Conservation (phyloP, 64 coral and sea anemone genomes). For the Dendronephthya gigantea region DNA sequence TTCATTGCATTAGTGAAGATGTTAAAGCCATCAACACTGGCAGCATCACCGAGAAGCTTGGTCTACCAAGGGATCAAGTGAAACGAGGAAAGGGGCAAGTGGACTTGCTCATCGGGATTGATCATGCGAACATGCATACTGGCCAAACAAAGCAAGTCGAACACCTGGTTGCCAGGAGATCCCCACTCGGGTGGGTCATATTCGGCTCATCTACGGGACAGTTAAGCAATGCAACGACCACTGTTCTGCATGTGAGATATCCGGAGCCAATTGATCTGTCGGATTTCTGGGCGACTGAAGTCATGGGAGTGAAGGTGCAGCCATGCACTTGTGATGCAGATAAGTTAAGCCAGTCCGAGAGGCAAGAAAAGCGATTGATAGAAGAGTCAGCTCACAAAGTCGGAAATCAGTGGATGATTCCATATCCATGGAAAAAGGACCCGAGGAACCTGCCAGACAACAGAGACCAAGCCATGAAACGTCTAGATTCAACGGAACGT, state of each 20-base stretch:
- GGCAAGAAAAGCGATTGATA: conserved; percentile 38
- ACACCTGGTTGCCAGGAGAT: conserved; percentile 23
- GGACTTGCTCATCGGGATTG: conserved; percentile 29
- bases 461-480: conserved; percentile 29
- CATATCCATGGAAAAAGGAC: conserved; percentile 45
- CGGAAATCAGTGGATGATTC: conserved; percentile 46
- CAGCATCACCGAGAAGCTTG: background rate
- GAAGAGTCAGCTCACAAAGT: conserved; percentile 28
- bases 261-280: conserved; percentile 16
- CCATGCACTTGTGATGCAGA: conserved; percentile 29
- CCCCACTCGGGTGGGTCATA: conserved; percentile 31
- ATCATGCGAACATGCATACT: conserved; percentile 30
- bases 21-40: background rate
- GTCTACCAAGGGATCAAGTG: conserved; percentile 5
- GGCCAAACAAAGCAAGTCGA: conserved; percentile 23
- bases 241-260: conserved; percentile 21
- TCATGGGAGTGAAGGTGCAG: background rate
- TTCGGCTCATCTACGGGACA: conserved; percentile 27
- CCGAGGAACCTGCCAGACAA: conserved; percentile 41
- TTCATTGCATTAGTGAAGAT: background rate
- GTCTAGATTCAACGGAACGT: conserved; percentile 34
- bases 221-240: background rate
- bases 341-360: conserved; percentile 21
- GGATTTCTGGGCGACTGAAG: background rate
- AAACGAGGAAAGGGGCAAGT: conserved; percentile 23